Conservation (phyloP, 1,140 invertebrate species). For the Araneus ventricosus region DNA sequence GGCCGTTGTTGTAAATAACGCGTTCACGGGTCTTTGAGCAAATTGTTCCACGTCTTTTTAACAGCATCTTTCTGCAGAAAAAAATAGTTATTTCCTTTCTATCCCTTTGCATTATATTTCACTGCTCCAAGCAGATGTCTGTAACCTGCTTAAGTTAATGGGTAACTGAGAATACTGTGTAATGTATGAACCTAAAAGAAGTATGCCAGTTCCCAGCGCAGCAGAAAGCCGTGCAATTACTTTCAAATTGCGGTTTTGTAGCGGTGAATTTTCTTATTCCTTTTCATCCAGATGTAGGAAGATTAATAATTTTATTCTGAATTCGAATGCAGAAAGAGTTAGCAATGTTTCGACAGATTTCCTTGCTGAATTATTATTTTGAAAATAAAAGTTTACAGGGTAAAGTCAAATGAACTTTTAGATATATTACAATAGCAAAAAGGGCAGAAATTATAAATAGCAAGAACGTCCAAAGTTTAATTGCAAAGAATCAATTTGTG, state of each 20-base stretch:
- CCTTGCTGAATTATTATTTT: too few relatives aligned
- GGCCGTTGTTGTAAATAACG: conserved; percentile 65
- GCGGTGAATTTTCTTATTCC: not conserved
- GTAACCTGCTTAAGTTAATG: not conserved
- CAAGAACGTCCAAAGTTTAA: too few relatives aligned
- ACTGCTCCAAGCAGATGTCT: not conserved
- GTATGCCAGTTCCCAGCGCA: not conserved
- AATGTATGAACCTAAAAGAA: not conserved
- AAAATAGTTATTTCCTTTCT: not conserved
- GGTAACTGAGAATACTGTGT: not conserved
- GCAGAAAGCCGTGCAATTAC: not conserved
- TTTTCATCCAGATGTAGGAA: not conserved
- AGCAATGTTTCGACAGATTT: too few relatives aligned
- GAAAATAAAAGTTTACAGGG: too few relatives aligned
- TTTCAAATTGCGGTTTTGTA: not conserved
- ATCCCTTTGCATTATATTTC: not conserved
- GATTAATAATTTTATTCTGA: not conserved
- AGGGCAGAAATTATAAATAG: too few relatives aligned
- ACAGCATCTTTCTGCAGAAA: not conserved
- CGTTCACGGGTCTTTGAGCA: conserved; percentile 68
- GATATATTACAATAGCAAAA: too few relatives aligned
- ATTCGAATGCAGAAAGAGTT: too few relatives aligned
- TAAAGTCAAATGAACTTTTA: too few relatives aligned
- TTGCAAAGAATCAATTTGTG: too few relatives aligned
- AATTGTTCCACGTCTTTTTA: conserved; percentile 71